Evolutionary conservation across 2,888 invertebrate species (phyloP).

Genomic region (Microdon myrmicae): DNA sequence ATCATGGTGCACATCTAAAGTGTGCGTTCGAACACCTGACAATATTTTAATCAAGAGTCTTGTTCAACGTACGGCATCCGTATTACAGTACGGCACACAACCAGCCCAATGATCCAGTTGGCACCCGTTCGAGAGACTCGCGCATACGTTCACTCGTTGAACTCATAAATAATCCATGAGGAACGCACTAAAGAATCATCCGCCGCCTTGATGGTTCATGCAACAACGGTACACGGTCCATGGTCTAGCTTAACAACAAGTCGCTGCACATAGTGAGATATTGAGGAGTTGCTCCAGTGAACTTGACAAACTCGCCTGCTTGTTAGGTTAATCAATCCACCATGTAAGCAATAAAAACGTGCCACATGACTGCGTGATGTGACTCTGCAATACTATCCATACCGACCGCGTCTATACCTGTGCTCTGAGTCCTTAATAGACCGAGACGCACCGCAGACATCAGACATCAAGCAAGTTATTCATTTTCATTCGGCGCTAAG

Average conservation of each 20-base stretch:
- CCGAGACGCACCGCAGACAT: slow-evolving; percentile 11
- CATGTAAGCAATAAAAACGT: slow-evolving; percentile 62
- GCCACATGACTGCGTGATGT: slow-evolving; percentile 66
- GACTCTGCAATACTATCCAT: slow-evolving; percentile 58
- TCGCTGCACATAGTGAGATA: slow-evolving; percentile 40
- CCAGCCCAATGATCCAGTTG: slow-evolving; percentile 50
- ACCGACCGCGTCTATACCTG: slow-evolving; percentile 10
- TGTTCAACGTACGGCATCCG: not conserved
- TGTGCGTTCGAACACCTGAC: slow-evolving; percentile 26
- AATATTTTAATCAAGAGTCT: slow-evolving; percentile 42
- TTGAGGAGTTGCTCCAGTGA: slow-evolving; percentile 48
- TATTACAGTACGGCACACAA: slow-evolving; percentile 25
- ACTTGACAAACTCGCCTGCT: slow-evolving; percentile 50
- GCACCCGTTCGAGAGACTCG: slow-evolving; percentile 49
- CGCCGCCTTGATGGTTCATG: slow-evolving; percentile 25
- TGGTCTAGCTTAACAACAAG: too few species aligned
- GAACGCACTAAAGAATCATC: slow-evolving; percentile 31
- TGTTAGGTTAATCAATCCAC: slow-evolving; percentile 44
- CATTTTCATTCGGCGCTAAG: slow-evolving; percentile 43
- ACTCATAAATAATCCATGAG: slow-evolving; percentile 47
- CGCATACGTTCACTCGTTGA: slow-evolving; percentile 13
- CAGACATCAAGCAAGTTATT: slow-evolving; percentile 21
- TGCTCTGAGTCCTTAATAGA: slow-evolving; percentile 5
- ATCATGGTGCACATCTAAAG: slow-evolving; percentile 23
- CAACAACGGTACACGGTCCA: slow-evolving; percentile 13